These are phyloP conservation scores for Caenorhabditis afra DNA, from an alignment of 2,888 invertebrate species.

Conservation along the genomic window DNA sequence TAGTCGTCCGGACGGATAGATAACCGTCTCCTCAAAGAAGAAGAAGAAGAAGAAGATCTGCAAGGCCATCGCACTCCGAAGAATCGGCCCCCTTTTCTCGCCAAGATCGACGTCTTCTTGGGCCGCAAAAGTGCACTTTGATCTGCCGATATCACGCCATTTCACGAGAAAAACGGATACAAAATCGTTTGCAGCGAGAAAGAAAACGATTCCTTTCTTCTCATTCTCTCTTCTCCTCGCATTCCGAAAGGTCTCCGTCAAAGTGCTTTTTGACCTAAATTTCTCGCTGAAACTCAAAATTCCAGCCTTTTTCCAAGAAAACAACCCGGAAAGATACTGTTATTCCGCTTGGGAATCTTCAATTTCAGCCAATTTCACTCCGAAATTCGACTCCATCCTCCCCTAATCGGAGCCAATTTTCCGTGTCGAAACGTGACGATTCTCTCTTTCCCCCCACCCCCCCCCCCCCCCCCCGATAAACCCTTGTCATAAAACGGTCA, in stretches of 20 bases:
- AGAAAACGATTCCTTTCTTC: background rate
- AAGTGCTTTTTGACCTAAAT: no score
- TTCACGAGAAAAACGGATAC: background rate
- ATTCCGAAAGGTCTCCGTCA: no score
- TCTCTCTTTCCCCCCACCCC: no score
- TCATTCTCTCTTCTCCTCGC: no score
- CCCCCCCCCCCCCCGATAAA: no score
- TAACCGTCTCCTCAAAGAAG: slow-evolving; percentile 33
- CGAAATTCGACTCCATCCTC: no score
- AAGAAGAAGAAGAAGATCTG: slow-evolving; percentile 7
- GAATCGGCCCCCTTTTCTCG: slow-evolving; percentile 22
- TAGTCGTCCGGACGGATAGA: background rate
- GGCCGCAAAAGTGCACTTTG: slow-evolving; percentile 37
- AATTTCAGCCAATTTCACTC: slow-evolving; percentile 8
- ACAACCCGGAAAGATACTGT: no score
- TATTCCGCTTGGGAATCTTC: no score
- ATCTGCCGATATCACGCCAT: slow-evolving; percentile 41
- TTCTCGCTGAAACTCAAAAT: background rate
- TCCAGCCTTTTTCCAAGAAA: no score
- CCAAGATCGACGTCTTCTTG: slow-evolving; percentile 20
- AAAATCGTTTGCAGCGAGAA: no score
- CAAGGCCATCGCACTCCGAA: slow-evolving; percentile 27
- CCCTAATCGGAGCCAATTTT: background rate
- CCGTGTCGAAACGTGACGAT: background rate
- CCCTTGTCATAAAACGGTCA: slow-evolving; percentile 22